phyloP scores from a whole-genome alignment of 2,113 vertebrate species.

The Colinus virginianus region DNA sequence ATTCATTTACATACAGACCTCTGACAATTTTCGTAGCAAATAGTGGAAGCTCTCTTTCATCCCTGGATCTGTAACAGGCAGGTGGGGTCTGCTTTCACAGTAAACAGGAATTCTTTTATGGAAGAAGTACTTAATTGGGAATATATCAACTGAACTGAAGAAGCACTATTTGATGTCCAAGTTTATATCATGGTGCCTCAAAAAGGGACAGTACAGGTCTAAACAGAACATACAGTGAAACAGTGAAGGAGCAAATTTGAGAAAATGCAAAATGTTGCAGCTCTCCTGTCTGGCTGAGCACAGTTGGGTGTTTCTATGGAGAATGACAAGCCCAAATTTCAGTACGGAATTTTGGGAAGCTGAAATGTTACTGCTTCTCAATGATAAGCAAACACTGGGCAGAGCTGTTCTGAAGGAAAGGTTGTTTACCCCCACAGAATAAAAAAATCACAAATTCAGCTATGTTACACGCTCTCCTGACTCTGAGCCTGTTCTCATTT shows the following conservation, averaged over 20 bases:
- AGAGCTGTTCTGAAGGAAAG: neutral
- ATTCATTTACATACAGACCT: slow-evolving; percentile 2
- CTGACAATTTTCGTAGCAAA: neutral
- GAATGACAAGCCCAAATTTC: neutral
- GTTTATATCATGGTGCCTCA: neutral
- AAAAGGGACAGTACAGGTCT: neutral
- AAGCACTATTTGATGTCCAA: neutral
- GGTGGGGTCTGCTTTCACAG: neutral
- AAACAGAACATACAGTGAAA: neutral
- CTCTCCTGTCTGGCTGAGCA: neutral
- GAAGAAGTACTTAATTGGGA: neutral
- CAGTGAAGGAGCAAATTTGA: neutral
- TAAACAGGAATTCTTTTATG: neutral
- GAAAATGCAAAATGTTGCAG: neutral
- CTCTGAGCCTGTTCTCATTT: neutral
- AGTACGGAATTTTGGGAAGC: neutral
- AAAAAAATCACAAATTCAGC: neutral
- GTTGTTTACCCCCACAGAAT: neutral
- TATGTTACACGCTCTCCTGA: neutral
- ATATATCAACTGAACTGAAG: neutral
- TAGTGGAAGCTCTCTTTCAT: neutral
- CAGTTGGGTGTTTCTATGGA: neutral
- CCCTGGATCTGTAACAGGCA: neutral
- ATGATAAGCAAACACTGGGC: neutral
- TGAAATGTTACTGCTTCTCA: neutral